Evolutionary conservation across 1,140 invertebrate species (phyloP).

Genomic region (Orius laevigatus): DNA sequence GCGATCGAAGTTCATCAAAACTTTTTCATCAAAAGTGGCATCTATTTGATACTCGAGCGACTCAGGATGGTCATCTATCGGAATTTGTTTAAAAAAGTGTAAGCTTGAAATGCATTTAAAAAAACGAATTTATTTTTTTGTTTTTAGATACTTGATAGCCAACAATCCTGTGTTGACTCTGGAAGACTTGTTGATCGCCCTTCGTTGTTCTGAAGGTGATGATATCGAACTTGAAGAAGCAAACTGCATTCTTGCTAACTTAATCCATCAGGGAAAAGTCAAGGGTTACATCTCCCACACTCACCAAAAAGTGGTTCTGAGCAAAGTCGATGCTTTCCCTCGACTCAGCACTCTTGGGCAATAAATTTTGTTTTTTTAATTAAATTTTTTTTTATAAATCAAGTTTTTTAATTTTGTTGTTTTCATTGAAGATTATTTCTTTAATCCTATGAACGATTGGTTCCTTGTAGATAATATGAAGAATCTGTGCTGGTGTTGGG

Average conservation of each 20-base stretch:
- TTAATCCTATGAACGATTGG: too few relatives aligned
- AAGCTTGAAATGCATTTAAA: slow-evolving; percentile 25
- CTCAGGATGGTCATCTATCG: slow-evolving; percentile 87
- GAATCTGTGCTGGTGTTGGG: too few relatives aligned
- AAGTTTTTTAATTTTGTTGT: too few relatives aligned
- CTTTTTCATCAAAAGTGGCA: slow-evolving; percentile 89
- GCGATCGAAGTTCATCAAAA: slow-evolving; percentile 73
- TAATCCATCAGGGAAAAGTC: slow-evolving; percentile 87
- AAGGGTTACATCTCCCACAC: slow-evolving; percentile 96
- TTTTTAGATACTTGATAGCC: slow-evolving; percentile 51
- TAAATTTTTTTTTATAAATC: too few relatives aligned
- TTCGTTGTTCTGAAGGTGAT: slow-evolving; percentile 62
- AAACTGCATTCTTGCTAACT: slow-evolving; percentile 88
- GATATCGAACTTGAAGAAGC: slow-evolving; percentile 87
- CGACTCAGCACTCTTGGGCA: slow-evolving; percentile 34
- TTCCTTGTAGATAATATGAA: too few relatives aligned
- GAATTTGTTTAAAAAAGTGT: slow-evolving; percentile 93
- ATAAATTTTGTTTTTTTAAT: background rate
- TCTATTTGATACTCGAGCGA: slow-evolving; percentile 94
- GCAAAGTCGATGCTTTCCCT: slow-evolving; percentile 93
- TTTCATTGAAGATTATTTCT: too few relatives aligned
- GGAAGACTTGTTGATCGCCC: slow-evolving; percentile 56
- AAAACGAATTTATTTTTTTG: slow-evolving; percentile 13
- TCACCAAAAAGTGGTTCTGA: slow-evolving; percentile 92
- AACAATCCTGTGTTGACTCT: slow-evolving; percentile 86